phyloP scores from a whole-genome alignment of 2,797 vertebrate species.

The Zenarchopterus dispar region DNA sequence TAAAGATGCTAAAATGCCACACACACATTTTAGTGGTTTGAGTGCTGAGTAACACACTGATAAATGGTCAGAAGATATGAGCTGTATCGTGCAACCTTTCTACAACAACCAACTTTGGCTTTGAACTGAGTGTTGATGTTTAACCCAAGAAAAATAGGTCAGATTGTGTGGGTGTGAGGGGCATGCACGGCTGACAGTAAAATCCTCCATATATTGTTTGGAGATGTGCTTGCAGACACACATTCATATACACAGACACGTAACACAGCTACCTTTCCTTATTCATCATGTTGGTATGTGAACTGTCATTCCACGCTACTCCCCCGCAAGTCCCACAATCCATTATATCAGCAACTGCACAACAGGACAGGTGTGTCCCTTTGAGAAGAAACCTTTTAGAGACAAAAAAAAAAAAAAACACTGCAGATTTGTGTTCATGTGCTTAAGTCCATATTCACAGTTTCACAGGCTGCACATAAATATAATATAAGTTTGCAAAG shows the following conservation, averaged over 20 bases:
- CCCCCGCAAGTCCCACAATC: constrained; percentile 62
- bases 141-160: constrained; percentile 30
- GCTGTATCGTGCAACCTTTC: too few relatives aligned
- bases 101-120: too few relatives aligned
- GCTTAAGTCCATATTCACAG: too few relatives aligned
- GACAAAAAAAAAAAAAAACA: constrained; percentile 13
- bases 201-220: constrained; percentile 19
- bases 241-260: constrained; percentile 3
- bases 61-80: too few relatives aligned
- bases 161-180: constrained; percentile 20
- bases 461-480: too few relatives aligned
- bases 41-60: too few relatives aligned
- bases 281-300: constrained; percentile 47
- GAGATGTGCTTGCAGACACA: constrained; percentile 2
- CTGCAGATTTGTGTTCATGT: background rate
- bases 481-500: too few relatives aligned
- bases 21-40: too few relatives aligned
- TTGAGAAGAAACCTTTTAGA: background rate
- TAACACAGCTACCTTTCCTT: constrained; percentile 25
- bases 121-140: constrained; percentile 18
- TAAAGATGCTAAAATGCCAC: too few relatives aligned
- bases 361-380: constrained; percentile 35
- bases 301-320: constrained; percentile 50
- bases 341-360: constrained; percentile 4
- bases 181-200: constrained; percentile 29